A percentile compares a stretch with the other conserved stretches of the same genome.
Evolutionary conservation across 1,140 invertebrate genomes (phyloP).

Genomic region (Meloidogyne hapla): DNA sequence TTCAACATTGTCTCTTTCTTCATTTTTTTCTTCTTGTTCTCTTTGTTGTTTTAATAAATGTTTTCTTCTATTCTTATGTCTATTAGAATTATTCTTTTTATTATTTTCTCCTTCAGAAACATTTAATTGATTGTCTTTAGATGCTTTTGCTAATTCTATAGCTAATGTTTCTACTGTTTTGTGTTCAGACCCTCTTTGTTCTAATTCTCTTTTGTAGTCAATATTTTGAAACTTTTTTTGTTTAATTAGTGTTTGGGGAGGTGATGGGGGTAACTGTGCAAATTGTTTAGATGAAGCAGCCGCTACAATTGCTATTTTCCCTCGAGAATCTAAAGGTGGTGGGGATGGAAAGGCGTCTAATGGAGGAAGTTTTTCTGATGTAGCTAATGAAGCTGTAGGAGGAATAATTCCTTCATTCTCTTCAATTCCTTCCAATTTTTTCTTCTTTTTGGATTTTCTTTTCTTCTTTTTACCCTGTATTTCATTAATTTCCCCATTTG

Average conservation of each 20-base stretch:
- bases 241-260: not conserved
- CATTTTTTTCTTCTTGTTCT: slow-evolving; percentile 10
- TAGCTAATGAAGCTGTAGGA: not conserved
- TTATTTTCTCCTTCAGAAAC: not conserved
- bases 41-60: slow-evolving; percentile 25
- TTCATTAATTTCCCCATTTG: not conserved
- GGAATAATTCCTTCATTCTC: not conserved
- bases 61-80: not conserved
- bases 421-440: not conserved
- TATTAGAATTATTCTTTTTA: slow-evolving; percentile 8
- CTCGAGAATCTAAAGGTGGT: not conserved
- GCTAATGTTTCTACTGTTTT: not conserved
- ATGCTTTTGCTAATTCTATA: slow-evolving; percentile 2
- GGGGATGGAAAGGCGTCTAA: slow-evolving; percentile 26
- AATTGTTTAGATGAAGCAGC: not conserved
- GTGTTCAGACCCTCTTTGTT: not conserved
- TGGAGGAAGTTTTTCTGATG: slow-evolving; percentile 9
- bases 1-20: slow-evolving; percentile 17
- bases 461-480: not conserved
- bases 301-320: not conserved
- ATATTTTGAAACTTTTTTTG: not conserved
- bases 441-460: not conserved
- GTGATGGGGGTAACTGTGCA: not conserved
- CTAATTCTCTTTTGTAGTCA: not conserved
- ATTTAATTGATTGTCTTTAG: not conserved